Base-by-base conservation (phyloP, 2,113 vertebrate species). In the Channa maculata region DNA sequence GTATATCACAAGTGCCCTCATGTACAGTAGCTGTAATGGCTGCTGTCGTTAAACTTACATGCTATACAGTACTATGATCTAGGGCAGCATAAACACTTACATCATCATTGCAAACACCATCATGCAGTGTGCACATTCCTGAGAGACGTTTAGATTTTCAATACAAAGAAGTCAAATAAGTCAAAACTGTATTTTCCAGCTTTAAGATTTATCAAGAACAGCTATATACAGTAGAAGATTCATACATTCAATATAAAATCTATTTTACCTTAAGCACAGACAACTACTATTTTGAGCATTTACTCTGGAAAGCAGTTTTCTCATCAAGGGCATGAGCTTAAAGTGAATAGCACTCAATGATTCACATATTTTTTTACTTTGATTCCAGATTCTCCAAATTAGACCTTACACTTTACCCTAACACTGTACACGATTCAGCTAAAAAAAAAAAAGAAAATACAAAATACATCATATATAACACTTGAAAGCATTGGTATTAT, bases 1-100 rank as follows among this genome's bases (percentile, higher is more conserved):
- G 70, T 58, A 76, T 66, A 69, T 24, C 24, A 75, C 59, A 73
- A 83, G 79, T 79, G 75, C 86, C 80, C 76, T 87, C 51, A 14
- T 80, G 71, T 24, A 24, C 24, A 24, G 24, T 76, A 82, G 64
- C 70, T 67, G 71, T 83, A 80, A 90, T 86, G 69, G 76, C 78
- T 81, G 76, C 73, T 71, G 49, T 80, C 54, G 79, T 86, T 69
- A 78, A 80, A 82, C 58, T 60, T 70, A 70, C 70, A 74, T 24
- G 63, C 44, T 53, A 65, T 54, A 24, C 24, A 24, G 24, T 24
- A 57, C 62, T 57, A 36, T 83, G 75, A 83, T 82, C 52, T 75
- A 53, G 64, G 70, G 64, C 73, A 78, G 64, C 33, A 50, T 37
- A 66, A 37, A 58, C 49, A 51, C 69, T 75, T 33, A 65, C 48